Evolutionary conservation across 1,140 invertebrate species (phyloP).

Genomic region (Drosophila nikananu): DNA sequence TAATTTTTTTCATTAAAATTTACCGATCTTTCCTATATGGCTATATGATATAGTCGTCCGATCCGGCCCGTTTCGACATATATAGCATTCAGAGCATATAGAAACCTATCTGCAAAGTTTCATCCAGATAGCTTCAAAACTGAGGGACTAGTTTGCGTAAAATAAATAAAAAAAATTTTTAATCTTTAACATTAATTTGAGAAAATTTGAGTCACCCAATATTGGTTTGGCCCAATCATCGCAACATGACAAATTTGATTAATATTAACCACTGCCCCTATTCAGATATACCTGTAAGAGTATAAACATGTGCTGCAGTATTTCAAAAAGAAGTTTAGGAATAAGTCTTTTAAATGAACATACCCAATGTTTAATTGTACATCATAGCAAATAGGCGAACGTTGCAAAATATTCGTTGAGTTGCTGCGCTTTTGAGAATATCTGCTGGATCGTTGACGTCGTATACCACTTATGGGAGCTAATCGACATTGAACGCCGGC

Average conservation of each 20-base stretch:
- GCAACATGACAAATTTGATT: background rate
- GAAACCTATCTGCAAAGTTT: too few species aligned
- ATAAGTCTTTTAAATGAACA: background rate
- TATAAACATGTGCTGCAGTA: background rate
- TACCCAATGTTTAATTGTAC: conserved; percentile 7
- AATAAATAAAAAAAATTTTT: too few species aligned
- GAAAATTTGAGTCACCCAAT: too few species aligned
- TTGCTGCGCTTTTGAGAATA: background rate
- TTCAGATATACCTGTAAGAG: background rate
- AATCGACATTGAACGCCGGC: conserved; percentile 14
- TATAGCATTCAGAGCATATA: too few species aligned
- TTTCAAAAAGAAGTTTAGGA: background rate
- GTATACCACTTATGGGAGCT: conserved; percentile 2
- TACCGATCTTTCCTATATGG: too few species aligned
- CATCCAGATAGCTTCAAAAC: too few species aligned
- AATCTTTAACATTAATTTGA: too few species aligned
- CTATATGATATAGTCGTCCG: too few species aligned
- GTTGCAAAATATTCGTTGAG: background rate
- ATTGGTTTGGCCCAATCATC: background rate
- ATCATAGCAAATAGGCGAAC: background rate
- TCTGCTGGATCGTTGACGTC: background rate
- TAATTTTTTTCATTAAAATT: too few species aligned
- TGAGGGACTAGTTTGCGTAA: too few species aligned
- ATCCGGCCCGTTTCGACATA: too few species aligned
- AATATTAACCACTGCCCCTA: background rate